Evolutionary conservation across 2,113 vertebrate species (phyloP).

Genomic region (Sander lucioperca): DNA sequence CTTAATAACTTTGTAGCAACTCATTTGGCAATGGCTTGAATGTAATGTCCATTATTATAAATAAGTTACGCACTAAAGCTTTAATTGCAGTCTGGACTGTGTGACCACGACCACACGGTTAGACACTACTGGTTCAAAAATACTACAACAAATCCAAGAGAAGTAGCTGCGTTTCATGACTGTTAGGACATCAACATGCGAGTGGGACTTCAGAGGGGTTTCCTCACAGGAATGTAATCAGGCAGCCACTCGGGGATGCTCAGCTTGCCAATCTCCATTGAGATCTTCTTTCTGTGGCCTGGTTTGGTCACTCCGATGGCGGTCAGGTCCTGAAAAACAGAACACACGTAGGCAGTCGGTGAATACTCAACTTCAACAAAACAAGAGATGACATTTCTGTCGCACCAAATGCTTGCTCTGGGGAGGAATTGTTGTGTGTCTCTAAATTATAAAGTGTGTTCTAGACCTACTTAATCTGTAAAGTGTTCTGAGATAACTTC

Average conservation of each 20-base stretch:
- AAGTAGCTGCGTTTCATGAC: background rate
- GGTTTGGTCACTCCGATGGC: conserved; percentile 97
- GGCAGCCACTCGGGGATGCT: conserved; percentile 95
- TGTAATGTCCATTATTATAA: too few species aligned
- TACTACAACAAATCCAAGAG: background rate
- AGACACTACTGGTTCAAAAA: background rate
- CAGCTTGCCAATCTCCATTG: conserved; percentile 91
- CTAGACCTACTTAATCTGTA: too few species aligned
- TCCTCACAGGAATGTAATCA: conserved; percentile 91
- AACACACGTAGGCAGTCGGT: background rate
- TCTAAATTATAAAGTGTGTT: too few species aligned
- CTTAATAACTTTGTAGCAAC: too few species aligned
- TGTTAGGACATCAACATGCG: background rate
- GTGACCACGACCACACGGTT: background rate
- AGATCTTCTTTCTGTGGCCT: conserved; percentile 96
- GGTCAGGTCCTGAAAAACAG: conserved; percentile 89
- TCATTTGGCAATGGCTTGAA: too few species aligned
- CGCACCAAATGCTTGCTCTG: too few species aligned
- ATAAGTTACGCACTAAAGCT: too few species aligned
- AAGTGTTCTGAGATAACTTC: too few species aligned
- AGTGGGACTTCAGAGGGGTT: background rate
- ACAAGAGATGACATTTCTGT: background rate
- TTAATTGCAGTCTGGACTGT: background rate
- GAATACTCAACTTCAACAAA: background rate
- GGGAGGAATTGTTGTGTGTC: too few species aligned